Conservation (phyloP, 2,888 invertebrate genomes). For the Zelleria hepariella region DNA sequence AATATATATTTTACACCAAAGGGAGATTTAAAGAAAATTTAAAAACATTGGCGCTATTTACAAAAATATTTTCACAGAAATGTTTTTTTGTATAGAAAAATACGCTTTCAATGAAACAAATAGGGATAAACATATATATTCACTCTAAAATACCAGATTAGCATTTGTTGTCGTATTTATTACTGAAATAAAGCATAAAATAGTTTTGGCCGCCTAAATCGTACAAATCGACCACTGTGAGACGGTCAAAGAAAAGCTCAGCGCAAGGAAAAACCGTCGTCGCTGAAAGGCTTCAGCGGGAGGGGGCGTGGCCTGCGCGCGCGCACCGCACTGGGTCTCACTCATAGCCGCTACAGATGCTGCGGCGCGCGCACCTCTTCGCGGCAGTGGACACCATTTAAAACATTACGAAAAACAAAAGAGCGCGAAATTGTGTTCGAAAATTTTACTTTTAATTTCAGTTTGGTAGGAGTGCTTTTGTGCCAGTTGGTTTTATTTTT, state of each 20-base stretch:
- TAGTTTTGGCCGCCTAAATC: too few species aligned
- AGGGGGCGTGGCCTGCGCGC: slow-evolving; percentile 47
- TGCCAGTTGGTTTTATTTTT: neutral
- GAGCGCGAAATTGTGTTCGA: neutral
- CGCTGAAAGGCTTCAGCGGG: slow-evolving; percentile 47
- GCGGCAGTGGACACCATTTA: slow-evolving; percentile 11
- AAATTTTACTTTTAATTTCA: neutral
- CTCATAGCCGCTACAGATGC: slow-evolving; percentile 60
- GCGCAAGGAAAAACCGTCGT: slow-evolving; percentile 22
- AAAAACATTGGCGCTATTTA: neutral
- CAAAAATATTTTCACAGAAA: neutral
- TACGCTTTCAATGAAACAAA: too few species aligned
- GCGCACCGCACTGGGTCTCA: slow-evolving; percentile 26
- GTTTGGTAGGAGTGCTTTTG: neutral
- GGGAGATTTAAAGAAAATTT: too few species aligned
- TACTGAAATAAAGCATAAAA: too few species aligned
- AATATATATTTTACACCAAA: too few species aligned
- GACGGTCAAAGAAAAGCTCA: slow-evolving; percentile 23
- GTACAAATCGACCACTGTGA: neutral
- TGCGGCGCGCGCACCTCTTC: slow-evolving; percentile 58
- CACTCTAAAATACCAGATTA: too few species aligned
- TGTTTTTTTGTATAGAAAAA: too few species aligned
- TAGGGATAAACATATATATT: too few species aligned
- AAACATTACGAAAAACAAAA: neutral
- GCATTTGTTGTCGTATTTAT: too few species aligned